Percentiles rank a stretch among this genome's conserved stretches.
phyloP scores from a whole-genome alignment of 2,888 invertebrate genomes.

The Ptilodon capucinus region DNA sequence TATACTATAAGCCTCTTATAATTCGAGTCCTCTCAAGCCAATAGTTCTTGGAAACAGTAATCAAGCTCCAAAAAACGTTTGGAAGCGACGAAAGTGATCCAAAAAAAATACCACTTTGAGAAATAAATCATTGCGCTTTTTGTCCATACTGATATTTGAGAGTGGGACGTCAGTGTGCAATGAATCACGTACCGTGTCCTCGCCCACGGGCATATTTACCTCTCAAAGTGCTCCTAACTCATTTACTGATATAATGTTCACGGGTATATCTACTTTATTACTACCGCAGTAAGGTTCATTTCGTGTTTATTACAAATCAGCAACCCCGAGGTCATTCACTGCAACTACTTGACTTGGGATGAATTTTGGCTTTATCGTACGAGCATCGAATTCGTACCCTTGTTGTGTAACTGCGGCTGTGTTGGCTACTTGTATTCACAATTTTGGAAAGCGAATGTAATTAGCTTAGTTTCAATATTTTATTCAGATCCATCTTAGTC shows the following conservation, averaged over 20 bases:
- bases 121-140: constrained; percentile 46
- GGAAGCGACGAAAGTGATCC: constrained; percentile 26
- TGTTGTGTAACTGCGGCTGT: constrained; percentile 5
- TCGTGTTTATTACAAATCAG: constrained; percentile 17
- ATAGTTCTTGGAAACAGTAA: constrained; percentile 8
- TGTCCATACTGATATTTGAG: constrained; percentile 44
- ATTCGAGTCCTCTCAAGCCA: constrained; percentile 13
- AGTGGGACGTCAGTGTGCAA: constrained; percentile 59
- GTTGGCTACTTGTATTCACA: not conserved
- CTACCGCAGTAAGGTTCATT: constrained; percentile 38
- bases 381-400: constrained; percentile 21
- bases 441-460: not conserved
- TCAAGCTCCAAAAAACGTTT: constrained; percentile 22
- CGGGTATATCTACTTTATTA: constrained; percentile 44
- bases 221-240: constrained; percentile 54
- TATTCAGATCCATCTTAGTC: not conserved
- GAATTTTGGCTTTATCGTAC: constrained; percentile 41
- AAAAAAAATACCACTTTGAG: constrained; percentile 32
- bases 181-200: constrained; percentile 67
- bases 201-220: constrained; percentile 70
- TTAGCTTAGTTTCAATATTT: too few species aligned
- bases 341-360: constrained; percentile 46
- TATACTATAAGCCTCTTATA: constrained; percentile 2
- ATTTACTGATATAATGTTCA: constrained; percentile 35
- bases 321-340: constrained; percentile 59